phyloP scores from a whole-genome alignment of 2,113 vertebrate genomes.

The Abramis brama region DNA sequence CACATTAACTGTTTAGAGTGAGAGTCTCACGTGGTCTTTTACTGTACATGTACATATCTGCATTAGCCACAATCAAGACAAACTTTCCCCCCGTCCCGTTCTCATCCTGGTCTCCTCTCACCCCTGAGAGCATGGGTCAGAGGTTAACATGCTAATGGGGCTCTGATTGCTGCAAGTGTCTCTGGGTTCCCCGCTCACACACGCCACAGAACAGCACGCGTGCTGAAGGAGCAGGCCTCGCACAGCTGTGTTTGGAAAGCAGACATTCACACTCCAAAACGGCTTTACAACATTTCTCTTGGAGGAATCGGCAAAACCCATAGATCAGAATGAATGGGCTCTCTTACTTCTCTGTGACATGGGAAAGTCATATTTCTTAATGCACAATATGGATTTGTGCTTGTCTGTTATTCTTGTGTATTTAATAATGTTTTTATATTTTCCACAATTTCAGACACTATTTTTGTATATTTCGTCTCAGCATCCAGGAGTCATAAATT shows the following conservation, averaged over 20 bases:
- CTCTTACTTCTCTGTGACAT: constrained; percentile 38
- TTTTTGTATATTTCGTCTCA: not conserved
- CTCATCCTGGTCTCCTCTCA: constrained; percentile 41
- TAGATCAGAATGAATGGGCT: constrained; percentile 50
- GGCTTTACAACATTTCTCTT: constrained; percentile 75
- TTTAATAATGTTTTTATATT: not conserved
- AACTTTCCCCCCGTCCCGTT: not conserved
- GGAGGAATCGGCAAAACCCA: constrained; percentile 63
- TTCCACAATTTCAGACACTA: not conserved
- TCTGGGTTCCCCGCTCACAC: constrained; percentile 57
- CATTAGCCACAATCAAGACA: constrained; percentile 5
- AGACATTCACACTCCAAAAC: constrained; percentile 67
- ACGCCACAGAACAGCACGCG: constrained; percentile 65
- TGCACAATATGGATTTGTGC: constrained; percentile 30
- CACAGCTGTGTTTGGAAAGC: constrained; percentile 74
- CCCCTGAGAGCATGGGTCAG: constrained; percentile 69
- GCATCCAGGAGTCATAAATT: not conserved
- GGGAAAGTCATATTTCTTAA: constrained; percentile 47
- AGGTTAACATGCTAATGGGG: constrained; percentile 78
- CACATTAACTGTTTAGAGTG: not conserved
- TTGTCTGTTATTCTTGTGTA: not conserved
- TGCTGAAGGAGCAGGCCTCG: constrained; percentile 45
- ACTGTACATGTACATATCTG: constrained; percentile 63
- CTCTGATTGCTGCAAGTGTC: constrained; percentile 75
- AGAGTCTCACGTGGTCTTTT: not conserved